These are phyloP conservation scores for Caiman crocodilus DNA, from an alignment of 2,797 vertebrate species.

Conservation along the genomic window DNA sequence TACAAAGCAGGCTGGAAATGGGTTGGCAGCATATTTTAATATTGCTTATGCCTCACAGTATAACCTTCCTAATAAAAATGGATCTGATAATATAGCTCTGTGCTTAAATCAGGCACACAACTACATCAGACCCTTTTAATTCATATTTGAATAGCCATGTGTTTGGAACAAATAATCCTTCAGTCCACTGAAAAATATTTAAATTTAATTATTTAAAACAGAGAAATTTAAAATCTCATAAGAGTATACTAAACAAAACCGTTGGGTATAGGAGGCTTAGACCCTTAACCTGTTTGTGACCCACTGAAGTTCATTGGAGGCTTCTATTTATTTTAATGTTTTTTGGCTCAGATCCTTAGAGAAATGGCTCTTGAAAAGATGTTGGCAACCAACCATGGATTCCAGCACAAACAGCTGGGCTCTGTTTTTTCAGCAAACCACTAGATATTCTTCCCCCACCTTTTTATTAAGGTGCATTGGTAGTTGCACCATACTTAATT, in stretches of 20 bases:
- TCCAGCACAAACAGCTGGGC: constrained; percentile 37
- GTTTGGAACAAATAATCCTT: constrained; percentile 4
- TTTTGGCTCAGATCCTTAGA: constrained; percentile 49
- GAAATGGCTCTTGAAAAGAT: constrained; percentile 52
- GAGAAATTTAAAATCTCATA: constrained; percentile 46
- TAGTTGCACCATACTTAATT: not conserved
- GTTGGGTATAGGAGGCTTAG: constrained; percentile 26
- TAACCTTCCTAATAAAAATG: not conserved
- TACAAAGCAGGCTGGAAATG: not conserved
- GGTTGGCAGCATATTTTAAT: constrained; percentile 24
- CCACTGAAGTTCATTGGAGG: constrained; percentile 29
- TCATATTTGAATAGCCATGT: not conserved
- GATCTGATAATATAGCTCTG: not conserved
- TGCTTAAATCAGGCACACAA: not conserved
- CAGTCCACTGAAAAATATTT: not conserved
- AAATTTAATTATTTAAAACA: not conserved
- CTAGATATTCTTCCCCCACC: constrained; percentile 7
- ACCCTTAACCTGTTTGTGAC: constrained; percentile 60
- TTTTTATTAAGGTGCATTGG: not conserved
- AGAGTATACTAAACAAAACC: constrained; percentile 38
- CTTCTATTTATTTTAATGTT: constrained; percentile 57
- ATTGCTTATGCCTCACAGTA: not conserved
- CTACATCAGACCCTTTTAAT: not conserved
- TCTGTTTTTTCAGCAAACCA: accelerated
- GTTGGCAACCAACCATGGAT: constrained; percentile 45